Base-by-base conservation (phyloP, 2,113 vertebrate species). In the Ploceus nigricollis region DNA sequence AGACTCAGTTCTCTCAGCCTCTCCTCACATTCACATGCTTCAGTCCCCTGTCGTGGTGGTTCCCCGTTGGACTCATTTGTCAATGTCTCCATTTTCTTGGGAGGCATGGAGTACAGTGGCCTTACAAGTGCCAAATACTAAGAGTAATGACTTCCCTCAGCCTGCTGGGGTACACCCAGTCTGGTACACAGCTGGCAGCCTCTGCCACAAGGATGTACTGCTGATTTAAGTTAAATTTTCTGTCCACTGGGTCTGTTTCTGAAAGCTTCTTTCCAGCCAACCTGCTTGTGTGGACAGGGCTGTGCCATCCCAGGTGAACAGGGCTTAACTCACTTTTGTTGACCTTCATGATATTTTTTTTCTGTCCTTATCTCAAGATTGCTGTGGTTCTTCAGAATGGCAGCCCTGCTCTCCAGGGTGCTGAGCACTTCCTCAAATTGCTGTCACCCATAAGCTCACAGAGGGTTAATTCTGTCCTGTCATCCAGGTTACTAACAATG, bases 401-500 rank as follows among this genome's bases (percentile, higher is more conserved):
- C 35, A 77, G 31, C n/a, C 20, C 23, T 66, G 48, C 48, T 64
- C 16, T 93, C 28, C 24, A 25, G 33, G 25, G 16, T 88, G 22
- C 66, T 20, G 53, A 80, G 40, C 24, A 10, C 37, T 76, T 72
- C 3, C 30, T 31, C 31, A 40, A 1, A 21, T 40, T 63, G 23
- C 85, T 66, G 61, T 79, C 35, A 15, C 15, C 33, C 3, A 1
- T 37, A 19, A 53, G 53, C 16, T 82, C 7, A 10, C 35, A 51
- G 47, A 68, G 66, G 35, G 47, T 86, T 91, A 47, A 51, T 82
- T 72, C 45, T 91, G 56, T 63, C 15, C 78, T 25, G 47, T 82
- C 54, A 42, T 44, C 17, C n/a, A 20, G 22, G 23, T 57, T 44
- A 20, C 21, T 44, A 3, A 15, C 0, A 2, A 1, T 35, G 21